Evolutionary conservation across 2,113 vertebrate species (phyloP).

Genomic region (Macrotus californicus): DNA sequence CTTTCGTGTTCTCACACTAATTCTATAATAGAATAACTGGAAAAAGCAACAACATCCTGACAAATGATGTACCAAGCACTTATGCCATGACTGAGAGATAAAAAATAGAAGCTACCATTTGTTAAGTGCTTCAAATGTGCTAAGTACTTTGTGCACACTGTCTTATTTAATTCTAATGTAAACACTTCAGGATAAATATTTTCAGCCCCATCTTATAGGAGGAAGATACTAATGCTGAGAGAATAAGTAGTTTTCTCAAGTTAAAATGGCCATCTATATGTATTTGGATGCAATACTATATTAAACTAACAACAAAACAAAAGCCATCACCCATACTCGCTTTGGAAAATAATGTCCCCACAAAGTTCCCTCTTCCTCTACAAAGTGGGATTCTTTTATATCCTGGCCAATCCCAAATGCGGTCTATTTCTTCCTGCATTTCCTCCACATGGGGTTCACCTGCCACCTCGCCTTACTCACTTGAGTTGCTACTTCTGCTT

Average conservation of each 20-base stretch:
- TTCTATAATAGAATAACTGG: neutral
- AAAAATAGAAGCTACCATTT: neutral
- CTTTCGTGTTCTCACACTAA: neutral
- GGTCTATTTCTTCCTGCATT: neutral
- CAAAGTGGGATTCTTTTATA: neutral
- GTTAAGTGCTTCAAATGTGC: neutral
- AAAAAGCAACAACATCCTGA: neutral
- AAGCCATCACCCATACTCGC: neutral
- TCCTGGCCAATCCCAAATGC: neutral
- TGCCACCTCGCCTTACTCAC: neutral
- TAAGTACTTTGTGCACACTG: neutral
- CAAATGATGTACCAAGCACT: neutral
- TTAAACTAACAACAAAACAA: neutral
- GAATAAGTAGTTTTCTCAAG: neutral
- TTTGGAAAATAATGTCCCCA: neutral
- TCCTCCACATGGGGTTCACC: neutral
- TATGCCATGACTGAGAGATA: neutral
- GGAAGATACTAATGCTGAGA: neutral
- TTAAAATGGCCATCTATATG: neutral
- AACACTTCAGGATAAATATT: neutral
- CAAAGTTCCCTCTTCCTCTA: neutral
- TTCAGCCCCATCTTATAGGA: neutral
- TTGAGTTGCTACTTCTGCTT: neutral
- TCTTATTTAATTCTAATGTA: constrained; percentile 3
- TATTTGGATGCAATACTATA: neutral